phyloP scores from a whole-genome alignment of 2,888 invertebrate species.

The Gortyna flavago region DNA sequence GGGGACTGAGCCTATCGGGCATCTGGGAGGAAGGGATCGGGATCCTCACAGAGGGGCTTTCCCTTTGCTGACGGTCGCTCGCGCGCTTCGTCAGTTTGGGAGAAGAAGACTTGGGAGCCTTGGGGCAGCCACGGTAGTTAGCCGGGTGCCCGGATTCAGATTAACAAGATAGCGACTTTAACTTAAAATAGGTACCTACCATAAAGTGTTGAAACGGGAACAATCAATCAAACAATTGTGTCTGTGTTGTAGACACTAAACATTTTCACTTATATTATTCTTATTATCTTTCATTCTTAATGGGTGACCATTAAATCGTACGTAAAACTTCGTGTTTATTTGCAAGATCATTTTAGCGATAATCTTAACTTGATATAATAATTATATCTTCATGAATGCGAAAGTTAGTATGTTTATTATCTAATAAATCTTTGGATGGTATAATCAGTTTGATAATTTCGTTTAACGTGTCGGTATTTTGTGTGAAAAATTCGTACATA shows the following conservation, averaged over 20 bases:
- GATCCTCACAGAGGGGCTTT: too few relatives aligned
- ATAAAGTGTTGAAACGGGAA: not conserved
- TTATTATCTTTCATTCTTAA: not conserved
- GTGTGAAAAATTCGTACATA: not conserved
- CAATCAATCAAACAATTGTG: constrained; percentile 9
- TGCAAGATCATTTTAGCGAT: constrained; percentile 27
- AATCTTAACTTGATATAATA: constrained; percentile 31
- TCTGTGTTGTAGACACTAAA: constrained; percentile 2
- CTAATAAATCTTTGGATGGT: constrained; percentile 11
- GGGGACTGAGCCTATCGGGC: too few relatives aligned
- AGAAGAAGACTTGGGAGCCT: too few relatives aligned
- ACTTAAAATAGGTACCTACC: too few relatives aligned
- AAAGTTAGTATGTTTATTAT: constrained; percentile 37
- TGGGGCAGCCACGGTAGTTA: too few relatives aligned
- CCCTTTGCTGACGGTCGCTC: too few relatives aligned
- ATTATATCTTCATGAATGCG: constrained; percentile 38
- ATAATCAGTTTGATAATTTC: not conserved
- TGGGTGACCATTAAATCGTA: not conserved
- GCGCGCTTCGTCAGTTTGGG: too few relatives aligned
- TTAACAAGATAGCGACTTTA: too few relatives aligned
- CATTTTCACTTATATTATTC: constrained; percentile 19
- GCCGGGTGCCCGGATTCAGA: too few relatives aligned
- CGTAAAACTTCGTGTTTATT: constrained; percentile 35
- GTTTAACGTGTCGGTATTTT: not conserved
- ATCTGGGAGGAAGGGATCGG: too few relatives aligned